Evolutionary conservation across 1,140 invertebrate genomes (phyloP), one percentile per base, ranked within the genome.

Genomic region (Pygmarrhopalites habei): DNA sequence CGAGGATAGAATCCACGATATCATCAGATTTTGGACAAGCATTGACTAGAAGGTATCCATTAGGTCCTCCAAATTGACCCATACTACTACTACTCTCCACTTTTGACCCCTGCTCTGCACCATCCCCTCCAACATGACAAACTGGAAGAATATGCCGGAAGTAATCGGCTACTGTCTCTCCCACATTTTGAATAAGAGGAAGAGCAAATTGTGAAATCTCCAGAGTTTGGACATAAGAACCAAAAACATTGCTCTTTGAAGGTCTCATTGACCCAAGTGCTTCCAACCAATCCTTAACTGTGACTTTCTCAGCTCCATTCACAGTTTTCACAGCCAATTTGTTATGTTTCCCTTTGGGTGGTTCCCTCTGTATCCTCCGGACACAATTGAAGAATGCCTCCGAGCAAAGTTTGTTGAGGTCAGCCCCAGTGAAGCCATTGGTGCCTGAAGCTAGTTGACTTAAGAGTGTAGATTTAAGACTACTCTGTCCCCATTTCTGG

Each of bases 381-480:
- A 56, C 23, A 25, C 53, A 56, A n/a, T 28, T 3, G 23, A 35
- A 56, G 30, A 56, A 56, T 12, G 53, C 53, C 19, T 56, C 53
- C 17, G 30, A 39, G 23, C 53, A 56, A 4, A 56, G 23, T 41
- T 56, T 56, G 14, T 35, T n/a, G 29, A 56, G 25, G 30, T 56
- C 53, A 7, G 53, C 53, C 17, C 53, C 53, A 3, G 53, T 56
- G 21, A 56, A 56, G 3, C 53, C 53, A 26, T 56, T 56, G 2
- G 53, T 56, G 14, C 29, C 2, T 2, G 10, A 21, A 14, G 35
- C 53, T 39, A 56, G 19, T 23, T 12, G 5, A 56, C 39, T 23
- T n/a, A 56, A 26, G 2, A 56, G 53, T 56, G n/a, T n/a, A 12
- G 7, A 12, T 12, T 28, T 55, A 4, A 26, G 51, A 14, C 5